Base-by-base conservation (phyloP, 2,113 vertebrate genomes). In the Osmerus eperlanus region DNA sequence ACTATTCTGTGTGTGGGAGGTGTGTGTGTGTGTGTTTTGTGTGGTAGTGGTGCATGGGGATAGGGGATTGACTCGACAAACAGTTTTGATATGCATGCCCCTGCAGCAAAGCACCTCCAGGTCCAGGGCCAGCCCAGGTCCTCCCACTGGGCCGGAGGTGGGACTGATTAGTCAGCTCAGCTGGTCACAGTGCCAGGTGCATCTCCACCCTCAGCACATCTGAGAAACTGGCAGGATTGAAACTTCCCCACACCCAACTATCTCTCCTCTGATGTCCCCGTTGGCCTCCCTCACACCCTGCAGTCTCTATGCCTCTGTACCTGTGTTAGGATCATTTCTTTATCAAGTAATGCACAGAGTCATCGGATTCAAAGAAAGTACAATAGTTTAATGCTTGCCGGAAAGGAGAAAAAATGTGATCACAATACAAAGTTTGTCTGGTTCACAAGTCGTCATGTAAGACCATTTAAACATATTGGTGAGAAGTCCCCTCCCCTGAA, bases 121-220 rank as follows among this genome's bases (percentile, higher is more conserved):
- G 47, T 36, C 28, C 61, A 71, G 65, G 23, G 58, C 19, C 47
- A 70, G 29, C 2, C 59, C 79, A 74, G 82, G 79, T 80, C 72
- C n/a, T 69, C 75, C 47, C 76, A 74, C 60, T 29, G 76, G 65
- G 53, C 72, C 65, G 32, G 29, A 47, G 41, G 41, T 9, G 32
- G 62, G 75, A 78, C 74, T 83, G 86, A 81, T 89, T 84, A 87
- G 78, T 87, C 86, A 90, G 84, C 84, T 58, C 64, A 23, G 23
- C 16, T 83, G 86, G 82, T 81, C 81, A 52, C 58, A 28, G 29
- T 66, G 81, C 85, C 85, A 82, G 77, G n/a, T 67, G 74, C 74
- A 67, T 73, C 81, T 85, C 75, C 74, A 71, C 78, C 65, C 21
- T 76, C 16, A 6, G 18, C 66, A 4, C 56, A 56, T 81, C 32